Conservation (phyloP, 2,888 invertebrate genomes). For the Zootermopsis nevadensis region DNA sequence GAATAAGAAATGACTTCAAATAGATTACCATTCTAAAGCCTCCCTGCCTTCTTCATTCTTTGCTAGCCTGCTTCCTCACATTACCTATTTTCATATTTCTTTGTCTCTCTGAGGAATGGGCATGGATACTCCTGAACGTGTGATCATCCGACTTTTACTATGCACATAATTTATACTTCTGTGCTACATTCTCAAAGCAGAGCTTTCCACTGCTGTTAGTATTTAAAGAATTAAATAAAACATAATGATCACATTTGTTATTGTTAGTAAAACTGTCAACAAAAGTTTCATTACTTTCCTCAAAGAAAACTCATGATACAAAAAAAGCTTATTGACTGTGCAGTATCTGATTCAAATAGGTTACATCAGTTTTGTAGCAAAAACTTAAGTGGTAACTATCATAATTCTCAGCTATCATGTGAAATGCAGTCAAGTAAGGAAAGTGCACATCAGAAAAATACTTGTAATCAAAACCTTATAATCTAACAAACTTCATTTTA, state of each 20-base stretch:
- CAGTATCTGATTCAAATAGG: too few species aligned
- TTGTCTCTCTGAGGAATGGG: conserved; percentile 50
- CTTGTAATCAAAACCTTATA: too few species aligned
- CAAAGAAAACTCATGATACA: too few species aligned
- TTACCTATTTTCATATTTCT: conserved; percentile 53
- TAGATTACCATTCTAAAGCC: conserved; percentile 55
- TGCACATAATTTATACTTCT: conserved; percentile 35
- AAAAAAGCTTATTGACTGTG: too few species aligned
- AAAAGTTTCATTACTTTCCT: too few species aligned
- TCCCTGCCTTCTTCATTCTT: conserved; percentile 36
- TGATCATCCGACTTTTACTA: conserved; percentile 54
- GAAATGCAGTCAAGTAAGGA: too few species aligned
- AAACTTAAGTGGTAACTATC: too few species aligned
- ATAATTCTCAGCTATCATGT: too few species aligned
- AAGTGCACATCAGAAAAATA: too few species aligned
- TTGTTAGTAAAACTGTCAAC: too few species aligned
- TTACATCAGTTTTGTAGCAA: too few species aligned
- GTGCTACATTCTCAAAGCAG: not conserved
- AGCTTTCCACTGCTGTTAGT: not conserved
- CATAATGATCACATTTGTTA: not conserved
- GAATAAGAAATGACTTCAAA: conserved; percentile 57
- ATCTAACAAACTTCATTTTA: too few species aligned
- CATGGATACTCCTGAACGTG: conserved; percentile 53
- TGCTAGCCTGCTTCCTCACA: conserved; percentile 46
- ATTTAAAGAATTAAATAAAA: not conserved